A percentile compares a stretch with the other conserved stretches of the same genome.
Evolutionary conservation across 1,140 invertebrate species (phyloP).

Genomic region (Euglossa dilemma): DNA sequence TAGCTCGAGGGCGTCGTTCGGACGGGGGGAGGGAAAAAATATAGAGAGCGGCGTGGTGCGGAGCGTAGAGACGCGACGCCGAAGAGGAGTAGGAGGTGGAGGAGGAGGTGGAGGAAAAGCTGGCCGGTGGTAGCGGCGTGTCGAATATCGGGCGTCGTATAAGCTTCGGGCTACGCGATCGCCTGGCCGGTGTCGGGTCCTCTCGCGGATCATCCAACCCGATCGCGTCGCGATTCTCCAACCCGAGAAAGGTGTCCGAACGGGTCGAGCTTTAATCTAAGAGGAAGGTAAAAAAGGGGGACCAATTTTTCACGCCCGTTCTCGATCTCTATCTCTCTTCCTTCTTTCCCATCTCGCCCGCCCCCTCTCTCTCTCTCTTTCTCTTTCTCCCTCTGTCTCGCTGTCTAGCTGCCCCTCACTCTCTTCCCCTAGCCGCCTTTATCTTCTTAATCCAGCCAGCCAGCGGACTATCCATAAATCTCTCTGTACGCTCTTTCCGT

Average conservation of each 20-base stretch:
- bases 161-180: not conserved
- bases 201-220: constrained; percentile 4
- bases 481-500: constrained; percentile 53
- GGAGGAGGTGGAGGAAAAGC: not conserved
- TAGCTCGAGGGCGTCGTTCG: constrained; percentile 68
- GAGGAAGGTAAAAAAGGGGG: constrained; percentile 64
- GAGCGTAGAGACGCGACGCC: constrained; percentile 33
- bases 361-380: constrained; percentile 6
- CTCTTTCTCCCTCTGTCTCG: constrained; percentile 1
- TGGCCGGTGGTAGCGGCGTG: not conserved
- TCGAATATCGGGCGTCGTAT: not conserved
- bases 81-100: not conserved
- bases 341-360: not conserved
- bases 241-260: constrained; percentile 32
- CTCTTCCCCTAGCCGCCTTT: constrained; percentile 38
- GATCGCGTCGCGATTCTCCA: constrained; percentile 40
- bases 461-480: constrained; percentile 57
- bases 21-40: not conserved
- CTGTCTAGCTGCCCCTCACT: constrained; percentile 14
- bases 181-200: not conserved
- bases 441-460: constrained; percentile 58
- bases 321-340: constrained; percentile 21
- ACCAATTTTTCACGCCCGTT: constrained; percentile 75
- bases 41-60: constrained; percentile 44
- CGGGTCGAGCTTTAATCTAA: constrained; percentile 57